Base-by-base conservation (phyloP, 2,113 vertebrate genomes). In the Onychostoma macrolepis region DNA sequence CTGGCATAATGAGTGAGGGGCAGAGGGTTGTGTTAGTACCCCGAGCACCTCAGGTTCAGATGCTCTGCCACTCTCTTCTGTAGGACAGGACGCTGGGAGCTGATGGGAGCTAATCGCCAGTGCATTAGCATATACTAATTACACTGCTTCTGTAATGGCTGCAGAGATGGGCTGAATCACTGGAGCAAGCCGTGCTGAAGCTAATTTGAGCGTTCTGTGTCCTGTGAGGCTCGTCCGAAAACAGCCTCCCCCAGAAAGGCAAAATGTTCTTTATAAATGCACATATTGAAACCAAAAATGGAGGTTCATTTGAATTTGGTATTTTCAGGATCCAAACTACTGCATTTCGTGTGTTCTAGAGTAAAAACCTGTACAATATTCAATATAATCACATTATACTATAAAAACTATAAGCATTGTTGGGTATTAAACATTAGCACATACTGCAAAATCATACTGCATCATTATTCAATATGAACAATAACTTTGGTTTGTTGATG, bases 121-220 rank as follows among this genome's bases (percentile, higher is more conserved):
- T 80, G 75, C 84, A 87, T 90, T 85, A 87, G 85, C 58, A 86
- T 86, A 80, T 80, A 85, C 48, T 72, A 87, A 89, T 83, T 61
- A 88, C 56, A 89, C 78, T 69, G 83, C 10, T 86, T 61, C 63
- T 80, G 78, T 85, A 12, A 83, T 48, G 67, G 85, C 83, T 83
- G 79, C 83, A 48, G 77, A 81, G 61, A 58, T 74, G 43, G 56
- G 72, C 78, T 48, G 48, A 80, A 86, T 65, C 86, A 58, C 74
- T 79, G 65, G 38, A 86, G 85, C 78, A 58, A 72, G 78, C 63
- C 43, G 53, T 45, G 56, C 69, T 28, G 56, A 75, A 58, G 69
- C 3, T 85, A 85, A 45, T 86, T 53, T 41, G 19, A 21, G 84
- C 0, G 77, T 83, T 61, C 36, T 10, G 21, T 85, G 82, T 85